Base-by-base conservation (phyloP, 1,140 invertebrate species). In the Heliconius nattereri region DNA sequence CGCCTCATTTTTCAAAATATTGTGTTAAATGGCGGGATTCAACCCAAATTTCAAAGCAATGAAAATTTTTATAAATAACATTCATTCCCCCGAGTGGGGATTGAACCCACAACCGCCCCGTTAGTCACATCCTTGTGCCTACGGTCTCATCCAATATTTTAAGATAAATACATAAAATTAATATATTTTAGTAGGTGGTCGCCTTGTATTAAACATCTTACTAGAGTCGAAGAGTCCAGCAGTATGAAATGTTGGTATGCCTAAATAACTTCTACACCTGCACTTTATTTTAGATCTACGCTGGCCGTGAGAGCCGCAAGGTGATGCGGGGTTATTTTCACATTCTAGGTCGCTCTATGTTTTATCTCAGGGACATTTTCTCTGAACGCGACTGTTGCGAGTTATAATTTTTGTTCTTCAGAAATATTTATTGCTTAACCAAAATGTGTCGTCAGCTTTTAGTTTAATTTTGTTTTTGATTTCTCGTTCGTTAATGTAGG, bases 311-410 rank as follows among this genome's bases (percentile, higher is more conserved):
- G 84, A 83, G 83, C 73, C 78, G 91, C 90, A 92, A 92, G 90
- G 91, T 92, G 89, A 91, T 87, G 85, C 86, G 86, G 82, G 85
- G 91, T 90, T 92, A 91, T 92, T 92, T 92, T 91, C 89, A 92
- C 85, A 91, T 91, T 91, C 90, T 94, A 85, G 91, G 92, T 92
- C 90, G 87, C 84, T 82, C 9, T 88, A 84, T 87, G 89, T 89
- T 89, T 89, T 87, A 89, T 94, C 88, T 92, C 92, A 91, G 87
- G 91, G 91, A 92, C 91, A 80, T 85, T 83, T 78, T 77, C 80
- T 78, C 79, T 85, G 86, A 90, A 83, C 84, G 81, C 74, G 26
- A 29, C 75, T 81, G 80, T 80, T 72, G 82, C 79, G 86, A 40
- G 71, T 45, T 84, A 70, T 83, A 76, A 82, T 84, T 81, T 84